These are phyloP conservation scores for Ethmia dodecea DNA, from an alignment of 2,888 invertebrate species.

Conservation along the genomic window DNA sequence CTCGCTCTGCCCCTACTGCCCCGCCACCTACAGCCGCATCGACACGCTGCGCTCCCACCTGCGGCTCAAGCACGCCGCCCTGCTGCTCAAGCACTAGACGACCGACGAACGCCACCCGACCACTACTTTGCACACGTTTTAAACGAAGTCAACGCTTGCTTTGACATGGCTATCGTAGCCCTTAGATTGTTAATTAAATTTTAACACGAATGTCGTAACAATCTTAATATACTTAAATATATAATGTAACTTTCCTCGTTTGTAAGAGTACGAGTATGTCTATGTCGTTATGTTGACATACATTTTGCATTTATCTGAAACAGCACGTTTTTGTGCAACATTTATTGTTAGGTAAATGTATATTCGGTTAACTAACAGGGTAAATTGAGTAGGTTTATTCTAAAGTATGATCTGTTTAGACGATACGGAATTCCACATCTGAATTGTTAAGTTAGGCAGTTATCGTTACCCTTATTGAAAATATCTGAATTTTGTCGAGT, in stretches of 20 bases:
- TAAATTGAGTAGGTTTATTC: slow-evolving; percentile 35
- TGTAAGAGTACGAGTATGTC: slow-evolving; percentile 29
- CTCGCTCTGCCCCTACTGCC: slow-evolving; percentile 89
- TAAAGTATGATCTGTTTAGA: background rate
- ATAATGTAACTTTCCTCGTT: slow-evolving; percentile 11
- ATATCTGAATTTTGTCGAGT: too few species aligned
- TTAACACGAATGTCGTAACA: too few species aligned
- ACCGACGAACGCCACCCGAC: slow-evolving; percentile 21
- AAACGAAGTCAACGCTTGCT: background rate
- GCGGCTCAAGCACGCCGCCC: slow-evolving; percentile 83
- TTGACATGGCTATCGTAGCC: too few species aligned
- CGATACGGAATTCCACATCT: background rate
- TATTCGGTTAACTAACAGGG: slow-evolving; percentile 70
- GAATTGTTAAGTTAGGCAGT: too few species aligned
- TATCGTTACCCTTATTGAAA: too few species aligned
- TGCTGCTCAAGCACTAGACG: slow-evolving; percentile 64
- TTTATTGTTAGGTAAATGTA: slow-evolving; percentile 51
- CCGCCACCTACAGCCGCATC: slow-evolving; percentile 91
- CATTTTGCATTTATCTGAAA: slow-evolving; percentile 31
- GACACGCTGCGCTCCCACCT: slow-evolving; percentile 91
- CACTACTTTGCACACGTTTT: slow-evolving; percentile 25
- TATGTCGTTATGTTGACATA: slow-evolving; percentile 38
- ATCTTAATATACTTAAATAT: background rate
- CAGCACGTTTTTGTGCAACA: slow-evolving; percentile 62
- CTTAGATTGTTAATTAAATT: too few species aligned